Evolutionary conservation across 2,797 vertebrate genomes (phyloP), one percentile per base, ranked within the genome.

Genomic region (Psittacula echo): DNA sequence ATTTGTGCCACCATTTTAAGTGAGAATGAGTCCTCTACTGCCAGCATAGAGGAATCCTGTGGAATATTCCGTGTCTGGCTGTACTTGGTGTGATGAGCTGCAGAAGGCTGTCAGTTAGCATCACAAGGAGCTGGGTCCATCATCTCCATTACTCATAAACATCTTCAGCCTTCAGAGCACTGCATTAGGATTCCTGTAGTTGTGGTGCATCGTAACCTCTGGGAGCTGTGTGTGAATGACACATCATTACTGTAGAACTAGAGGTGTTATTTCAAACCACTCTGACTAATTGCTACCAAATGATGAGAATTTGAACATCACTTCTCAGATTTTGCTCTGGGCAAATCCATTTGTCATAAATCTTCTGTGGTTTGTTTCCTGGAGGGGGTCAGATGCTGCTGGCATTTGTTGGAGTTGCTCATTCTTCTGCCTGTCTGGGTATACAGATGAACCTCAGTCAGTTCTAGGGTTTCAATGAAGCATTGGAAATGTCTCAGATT

Each of bases 201-300:
- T 8, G 7, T 11, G 66, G 39, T 14, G 2, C 32, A 0, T 9
- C 4, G 0, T 5, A 39, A 32, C 68, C 47, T 17, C 50, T 51
- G 90, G 66, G 79, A 71, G 4, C 23, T 48, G 20, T 5, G 29
- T 37, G 61, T 17, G 44, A 56, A 29, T 51, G 80, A 6, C 77
- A 68, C 51, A 4, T 37, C 41, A 3, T 51, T 67, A 9, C 60
- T 62, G 44, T 4, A 10, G 58, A 11, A 42, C 10, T 13, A 23
- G 71, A 68, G 6, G 11, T 67, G 68, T 76, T 64, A 47, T 62
- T 94, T 51, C 79, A 39, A 45, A 23, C 62, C 1, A 7, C 72
- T 87, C 2, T 45, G 70, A 27, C 56, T 83, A 70, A 95, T 87
- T 72, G 44, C 20, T 8, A 13, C 50, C 56, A 53, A 81, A 53